Evolutionary conservation across 2,797 vertebrate species (phyloP).

Genomic region (Arrhamphus sclerolepis): DNA sequence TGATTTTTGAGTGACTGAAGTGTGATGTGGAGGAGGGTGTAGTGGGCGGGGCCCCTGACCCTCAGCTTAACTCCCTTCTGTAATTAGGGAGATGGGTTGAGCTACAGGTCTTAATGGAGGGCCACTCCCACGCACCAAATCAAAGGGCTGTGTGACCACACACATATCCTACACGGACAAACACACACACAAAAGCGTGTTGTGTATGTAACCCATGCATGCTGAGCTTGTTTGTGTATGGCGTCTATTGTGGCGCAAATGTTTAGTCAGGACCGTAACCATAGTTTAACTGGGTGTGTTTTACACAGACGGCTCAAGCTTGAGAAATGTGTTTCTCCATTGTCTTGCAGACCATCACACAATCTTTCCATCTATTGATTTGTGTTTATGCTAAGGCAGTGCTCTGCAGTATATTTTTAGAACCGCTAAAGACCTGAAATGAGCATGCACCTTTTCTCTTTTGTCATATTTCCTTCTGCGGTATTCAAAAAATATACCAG

Average conservation of each 20-base stretch:
- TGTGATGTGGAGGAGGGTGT: conserved; percentile 41
- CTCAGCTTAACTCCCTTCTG: conserved; percentile 55
- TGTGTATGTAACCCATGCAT: conserved; percentile 23
- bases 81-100: conserved; percentile 70
- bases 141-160: conserved; percentile 71
- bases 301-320: conserved; percentile 32
- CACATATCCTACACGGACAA: conserved; percentile 36
- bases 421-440: not conserved
- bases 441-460: conserved; percentile 4
- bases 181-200: conserved; percentile 33
- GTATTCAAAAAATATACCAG: conserved; percentile 36
- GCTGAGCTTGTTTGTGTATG: conserved; percentile 38
- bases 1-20: conserved; percentile 41
- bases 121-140: conserved; percentile 71
- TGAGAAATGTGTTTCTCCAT: conserved; percentile 33
- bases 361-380: not conserved
- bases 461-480: conserved; percentile 10
- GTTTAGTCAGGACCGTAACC: conserved; percentile 47
- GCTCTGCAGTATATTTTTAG: not conserved
- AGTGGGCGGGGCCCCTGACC: conserved; percentile 77
- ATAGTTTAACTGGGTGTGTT: conserved; percentile 54
- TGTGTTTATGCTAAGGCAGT: too few relatives aligned
- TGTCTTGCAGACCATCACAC: conserved; percentile 3
- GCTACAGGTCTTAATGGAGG: conserved; percentile 61
- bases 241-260: conserved; percentile 43